These are phyloP conservation scores for Orthosia gracilis DNA, from an alignment of 2,888 invertebrate genomes.

Conservation along the genomic window DNA sequence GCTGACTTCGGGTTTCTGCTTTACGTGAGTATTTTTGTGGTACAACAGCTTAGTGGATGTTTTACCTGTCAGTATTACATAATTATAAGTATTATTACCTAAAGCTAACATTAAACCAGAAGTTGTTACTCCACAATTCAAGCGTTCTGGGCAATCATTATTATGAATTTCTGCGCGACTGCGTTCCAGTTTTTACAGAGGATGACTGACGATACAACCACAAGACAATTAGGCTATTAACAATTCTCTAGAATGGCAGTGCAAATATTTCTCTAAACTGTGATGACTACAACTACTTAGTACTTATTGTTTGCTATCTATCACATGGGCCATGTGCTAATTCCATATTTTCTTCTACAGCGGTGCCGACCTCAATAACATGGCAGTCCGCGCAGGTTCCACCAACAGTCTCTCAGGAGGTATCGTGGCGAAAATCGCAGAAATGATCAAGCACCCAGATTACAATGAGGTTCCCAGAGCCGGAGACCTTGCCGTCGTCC, in stretches of 20 bases:
- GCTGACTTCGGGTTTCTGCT: constrained; percentile 77
- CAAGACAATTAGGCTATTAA: not conserved
- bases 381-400: constrained; percentile 78
- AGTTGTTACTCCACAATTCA: too few relatives aligned
- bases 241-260: not conserved
- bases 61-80: too few relatives aligned
- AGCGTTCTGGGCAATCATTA: too few relatives aligned
- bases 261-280: not conserved
- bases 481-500: constrained; percentile 74
- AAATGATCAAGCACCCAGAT: constrained; percentile 71
- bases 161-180: not conserved
- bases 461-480: constrained; percentile 72
- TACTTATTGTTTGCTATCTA: too few relatives aligned
- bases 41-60: too few relatives aligned
- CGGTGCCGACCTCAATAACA: constrained; percentile 69
- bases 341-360: constrained; percentile 58
- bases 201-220: not conserved
- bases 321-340: not conserved
- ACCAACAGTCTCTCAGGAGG: constrained; percentile 78
- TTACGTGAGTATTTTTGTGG: constrained; percentile 73
- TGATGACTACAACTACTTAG: not conserved
- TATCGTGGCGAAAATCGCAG: constrained; percentile 53
- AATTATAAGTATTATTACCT: too few relatives aligned
- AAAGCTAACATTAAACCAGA: too few relatives aligned
- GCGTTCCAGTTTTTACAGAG: not conserved